Evolutionary conservation across 2,797 vertebrate species (phyloP).

Genomic region (Tarsius wallacei): DNA sequence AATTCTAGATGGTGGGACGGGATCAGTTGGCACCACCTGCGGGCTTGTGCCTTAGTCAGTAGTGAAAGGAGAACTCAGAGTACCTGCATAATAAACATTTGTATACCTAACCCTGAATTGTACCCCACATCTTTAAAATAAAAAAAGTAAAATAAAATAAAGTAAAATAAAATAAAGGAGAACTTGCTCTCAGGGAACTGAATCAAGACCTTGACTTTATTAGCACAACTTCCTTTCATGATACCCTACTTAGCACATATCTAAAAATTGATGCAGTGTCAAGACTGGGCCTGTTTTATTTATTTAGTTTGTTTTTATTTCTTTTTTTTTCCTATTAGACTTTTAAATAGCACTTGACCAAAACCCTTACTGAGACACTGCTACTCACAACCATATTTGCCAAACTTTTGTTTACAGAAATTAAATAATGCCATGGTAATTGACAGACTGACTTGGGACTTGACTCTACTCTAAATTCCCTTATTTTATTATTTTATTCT

Average conservation of each 20-base stretch:
- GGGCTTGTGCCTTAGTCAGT: background rate
- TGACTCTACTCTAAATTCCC: background rate
- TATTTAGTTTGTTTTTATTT: background rate
- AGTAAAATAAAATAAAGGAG: background rate
- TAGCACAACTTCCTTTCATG: background rate
- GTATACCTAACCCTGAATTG: too few species aligned
- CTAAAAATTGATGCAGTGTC: background rate
- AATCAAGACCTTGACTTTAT: background rate
- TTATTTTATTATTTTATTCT: background rate
- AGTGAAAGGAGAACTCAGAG: background rate
- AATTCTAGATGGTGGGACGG: background rate
- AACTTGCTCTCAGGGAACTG: background rate
- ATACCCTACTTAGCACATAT: background rate
- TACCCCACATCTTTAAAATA: too few species aligned
- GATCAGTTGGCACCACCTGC: too few species aligned
- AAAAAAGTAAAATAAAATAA: too few species aligned
- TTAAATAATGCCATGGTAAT: background rate
- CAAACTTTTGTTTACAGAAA: constrained; percentile 1
- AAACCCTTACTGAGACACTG: background rate
- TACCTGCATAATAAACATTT: too few species aligned
- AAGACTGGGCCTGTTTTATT: background rate
- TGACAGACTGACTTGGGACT: background rate
- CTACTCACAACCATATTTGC: background rate
- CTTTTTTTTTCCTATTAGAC: background rate
- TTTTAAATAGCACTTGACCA: background rate